Evolutionary conservation across 2,888 invertebrate species (phyloP), one percentile per base, ranked within the genome.

Genomic region (Sesia apiformis): DNA sequence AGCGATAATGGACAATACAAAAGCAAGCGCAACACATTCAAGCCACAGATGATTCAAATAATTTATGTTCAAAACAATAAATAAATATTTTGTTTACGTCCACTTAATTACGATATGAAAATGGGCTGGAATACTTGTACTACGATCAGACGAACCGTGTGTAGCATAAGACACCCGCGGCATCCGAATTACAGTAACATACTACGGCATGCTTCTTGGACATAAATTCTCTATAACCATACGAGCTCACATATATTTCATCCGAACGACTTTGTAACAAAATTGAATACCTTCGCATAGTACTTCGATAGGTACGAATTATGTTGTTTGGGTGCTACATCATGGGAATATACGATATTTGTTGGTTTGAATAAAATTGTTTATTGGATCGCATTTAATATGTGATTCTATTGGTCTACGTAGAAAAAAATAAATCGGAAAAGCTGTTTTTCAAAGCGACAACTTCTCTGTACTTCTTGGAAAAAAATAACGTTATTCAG

Each of bases 231-330:
- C 62, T 58, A 66, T 64, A 72, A 70, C 64, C 69, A 66, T 61
- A 65, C 63, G 52, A 60, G 52, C 55, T 60, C 63, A 64, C 60
- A 63, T 66, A 70, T 79, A 79, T 81, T 71, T 81, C 78, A 79
- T 76, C 70, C 67, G 60, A 78, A 81, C 71, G 74, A 74, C 75
- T 69, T 55, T 72, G 70, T 70, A 70, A 70, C 74, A 71, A 72
- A 81, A 81, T 81, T 75, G 76, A 76, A 76, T 74, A 67, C 46
- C 46, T 46, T 39, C 50, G 39, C 50, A 38, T 38, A 50, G 7
- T 46, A 46, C 46, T 46, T 46, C 46, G 46, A 57, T 52, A 51
- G 46, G 4, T 4, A 38, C 49, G 50, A 52, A 55, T 55, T 54
- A 57, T 57, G 40, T 51, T 51, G 54, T 53, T 46, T 46, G 46